Evolutionary conservation across 2,797 vertebrate species (phyloP), one percentile per base, ranked within the genome.

Genomic region (Alca torda): DNA sequence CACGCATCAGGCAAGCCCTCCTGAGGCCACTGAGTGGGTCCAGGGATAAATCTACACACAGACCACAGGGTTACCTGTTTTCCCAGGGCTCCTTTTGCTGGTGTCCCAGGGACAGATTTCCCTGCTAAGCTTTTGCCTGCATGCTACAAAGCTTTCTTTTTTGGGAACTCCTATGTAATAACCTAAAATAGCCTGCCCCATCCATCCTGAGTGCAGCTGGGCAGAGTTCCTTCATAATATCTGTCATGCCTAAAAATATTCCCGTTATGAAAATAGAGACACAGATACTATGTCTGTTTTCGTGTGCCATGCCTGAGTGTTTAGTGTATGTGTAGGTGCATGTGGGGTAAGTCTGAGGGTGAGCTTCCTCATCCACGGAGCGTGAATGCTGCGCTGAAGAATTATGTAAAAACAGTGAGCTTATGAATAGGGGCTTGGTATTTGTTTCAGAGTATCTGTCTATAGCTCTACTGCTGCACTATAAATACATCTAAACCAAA

Each of bases 211-310:
- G 48, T 64, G 67, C 89, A 93, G 90, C 93, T 48, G 9, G 69
- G 72, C 78, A 87, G 93, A 94, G 94, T 89, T 95, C 86, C 91
- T 97, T 95, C 94, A 39, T 79, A 83, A 46, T 89, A 87, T 94
- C 95, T 89, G 92, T 95, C 95, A 97, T 94, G 59, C 80, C 95
- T 96, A 97, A 97, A 96, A 97, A 97, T 97, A 97, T 89, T 95
- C 75, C 57, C 75, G 87, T 88, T 92, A 92, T 70, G 87, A 96
- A 96, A 96, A 94, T 28, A 95, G 61, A 96, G 90, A 81, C 60
- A 83, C 53, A 87, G 84, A 90, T 89, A 63, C 89, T 81, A 64
- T 89, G 46, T 53, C 78, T 92, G 75, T 0, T 76, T 90, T 64
- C 30, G 43, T 78, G 74, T 92, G 63, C 67, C 67, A 30, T 73